Evolutionary conservation across 2,797 vertebrate species (phyloP).

Genomic region (Diglossa cyanea): DNA sequence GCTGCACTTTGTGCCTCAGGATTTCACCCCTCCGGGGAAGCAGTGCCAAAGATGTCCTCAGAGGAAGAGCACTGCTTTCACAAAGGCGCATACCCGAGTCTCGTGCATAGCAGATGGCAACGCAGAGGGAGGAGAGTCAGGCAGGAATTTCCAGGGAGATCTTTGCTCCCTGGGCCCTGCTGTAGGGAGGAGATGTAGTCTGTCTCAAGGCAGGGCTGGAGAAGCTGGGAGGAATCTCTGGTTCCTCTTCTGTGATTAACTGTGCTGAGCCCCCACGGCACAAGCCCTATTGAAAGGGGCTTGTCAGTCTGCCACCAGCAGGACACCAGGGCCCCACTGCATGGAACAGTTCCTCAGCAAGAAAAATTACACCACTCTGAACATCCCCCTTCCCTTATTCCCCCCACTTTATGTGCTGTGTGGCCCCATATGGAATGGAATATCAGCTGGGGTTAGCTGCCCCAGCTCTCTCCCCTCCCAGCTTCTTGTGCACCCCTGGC

Average conservation of each 20-base stretch:
- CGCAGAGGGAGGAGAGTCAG: not conserved
- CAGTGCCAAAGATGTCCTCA: not conserved
- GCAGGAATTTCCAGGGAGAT: not conserved
- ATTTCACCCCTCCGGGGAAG: not conserved
- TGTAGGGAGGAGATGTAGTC: not conserved
- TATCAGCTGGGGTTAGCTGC: not conserved
- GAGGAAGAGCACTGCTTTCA: not conserved
- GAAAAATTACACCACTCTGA: not conserved
- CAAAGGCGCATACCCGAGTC: not conserved
- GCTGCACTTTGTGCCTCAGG: not conserved
- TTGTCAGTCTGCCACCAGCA: not conserved
- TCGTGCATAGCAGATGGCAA: not conserved
- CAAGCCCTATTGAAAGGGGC: not conserved
- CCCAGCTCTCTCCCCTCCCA: not conserved
- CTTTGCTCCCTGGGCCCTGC: not conserved
- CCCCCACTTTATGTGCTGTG: not conserved
- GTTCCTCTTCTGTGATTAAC: not conserved
- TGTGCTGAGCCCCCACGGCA: not conserved
- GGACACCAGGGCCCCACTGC: not conserved
- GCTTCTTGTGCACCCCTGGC: not conserved
- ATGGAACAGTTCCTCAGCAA: not conserved
- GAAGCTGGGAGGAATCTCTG: not conserved
- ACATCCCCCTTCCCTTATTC: not conserved
- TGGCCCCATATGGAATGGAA: not conserved
- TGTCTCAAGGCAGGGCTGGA: not conserved